Evolutionary conservation across 2,797 vertebrate species (phyloP).

Genomic region (Australoheros facetus): DNA sequence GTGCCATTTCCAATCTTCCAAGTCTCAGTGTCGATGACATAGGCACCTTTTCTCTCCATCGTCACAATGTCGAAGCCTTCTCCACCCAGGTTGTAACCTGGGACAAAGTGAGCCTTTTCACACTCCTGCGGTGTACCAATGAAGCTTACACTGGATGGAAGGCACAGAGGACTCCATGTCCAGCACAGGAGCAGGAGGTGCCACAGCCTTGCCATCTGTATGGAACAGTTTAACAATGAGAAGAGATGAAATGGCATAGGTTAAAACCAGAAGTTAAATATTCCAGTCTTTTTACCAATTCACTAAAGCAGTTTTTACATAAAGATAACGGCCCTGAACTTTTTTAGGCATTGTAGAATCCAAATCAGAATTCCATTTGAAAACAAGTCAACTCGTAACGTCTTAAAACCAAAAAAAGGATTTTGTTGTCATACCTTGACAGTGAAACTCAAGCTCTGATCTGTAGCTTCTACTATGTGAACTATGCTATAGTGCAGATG

Average conservation of each 20-base stretch:
- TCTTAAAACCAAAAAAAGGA: too few species aligned
- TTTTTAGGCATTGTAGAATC: too few species aligned
- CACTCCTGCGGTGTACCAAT: constrained; percentile 63
- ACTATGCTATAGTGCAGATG: too few species aligned
- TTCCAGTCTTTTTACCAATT: too few species aligned
- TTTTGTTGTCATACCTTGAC: too few species aligned
- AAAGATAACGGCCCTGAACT: too few species aligned
- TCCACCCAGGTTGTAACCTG: constrained; percentile 79
- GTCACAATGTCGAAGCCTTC: constrained; percentile 84
- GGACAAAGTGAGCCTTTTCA: constrained; percentile 54
- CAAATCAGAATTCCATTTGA: too few species aligned
- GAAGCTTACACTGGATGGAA: background rate
- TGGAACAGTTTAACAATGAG: constrained; percentile 15
- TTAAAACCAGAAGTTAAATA: too few species aligned
- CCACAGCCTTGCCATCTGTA: constrained; percentile 43
- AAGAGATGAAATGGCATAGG: background rate
- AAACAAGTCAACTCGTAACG: too few species aligned
- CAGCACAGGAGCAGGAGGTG: constrained; percentile 32
- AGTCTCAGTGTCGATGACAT: constrained; percentile 63
- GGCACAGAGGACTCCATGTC: constrained; percentile 24
- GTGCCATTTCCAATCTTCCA: constrained; percentile 52
- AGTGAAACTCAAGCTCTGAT: too few species aligned
- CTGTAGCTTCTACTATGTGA: too few species aligned
- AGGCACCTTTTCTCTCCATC: constrained; percentile 71
- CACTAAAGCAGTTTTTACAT: too few species aligned